These are phyloP conservation scores for Trichacis sp. DNA, from an alignment of 2,888 invertebrate species.

Conservation along the genomic window DNA sequence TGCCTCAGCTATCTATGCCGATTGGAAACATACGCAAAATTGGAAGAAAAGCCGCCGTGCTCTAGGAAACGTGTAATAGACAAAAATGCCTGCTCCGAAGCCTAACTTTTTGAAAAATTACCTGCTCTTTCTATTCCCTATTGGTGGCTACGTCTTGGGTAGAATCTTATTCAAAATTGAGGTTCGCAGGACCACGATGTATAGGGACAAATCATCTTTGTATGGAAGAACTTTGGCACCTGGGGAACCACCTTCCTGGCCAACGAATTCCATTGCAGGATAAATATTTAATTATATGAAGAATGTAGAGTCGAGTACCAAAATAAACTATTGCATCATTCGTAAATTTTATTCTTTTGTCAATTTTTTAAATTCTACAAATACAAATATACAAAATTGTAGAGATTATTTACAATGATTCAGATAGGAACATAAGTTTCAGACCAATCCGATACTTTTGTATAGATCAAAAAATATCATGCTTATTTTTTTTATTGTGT, in stretches of 20 bases:
- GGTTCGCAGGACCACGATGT: slow-evolving; percentile 78
- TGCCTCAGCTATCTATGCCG: slow-evolving; percentile 75
- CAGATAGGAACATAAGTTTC: too few relatives aligned
- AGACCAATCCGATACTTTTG: too few relatives aligned
- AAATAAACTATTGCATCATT: slow-evolving; percentile 7
- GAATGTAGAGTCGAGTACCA: slow-evolving; percentile 13
- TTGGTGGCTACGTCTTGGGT: slow-evolving; percentile 74
- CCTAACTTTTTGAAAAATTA: slow-evolving; percentile 71
- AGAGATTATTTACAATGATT: neutral
- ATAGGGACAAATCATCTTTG: slow-evolving; percentile 84
- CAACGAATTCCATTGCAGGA: slow-evolving; percentile 62
- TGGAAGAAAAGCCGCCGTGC: slow-evolving; percentile 75
- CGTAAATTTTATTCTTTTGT: neutral
- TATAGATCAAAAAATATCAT: too few relatives aligned
- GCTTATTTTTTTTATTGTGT: too few relatives aligned
- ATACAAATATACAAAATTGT: neutral
- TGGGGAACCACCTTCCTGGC: slow-evolving; percentile 82
- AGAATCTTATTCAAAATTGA: slow-evolving; percentile 77
- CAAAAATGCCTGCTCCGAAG: slow-evolving; percentile 38
- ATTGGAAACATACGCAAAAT: slow-evolving; percentile 79
- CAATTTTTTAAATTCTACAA: too few relatives aligned
- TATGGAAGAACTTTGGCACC: slow-evolving; percentile 77
- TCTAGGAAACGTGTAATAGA: slow-evolving; percentile 5
- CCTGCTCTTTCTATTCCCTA: slow-evolving; percentile 71
- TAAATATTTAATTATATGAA: slow-evolving; percentile 8